Conservation (phyloP, 2,113 vertebrate species). For the Lepus europaeus region DNA sequence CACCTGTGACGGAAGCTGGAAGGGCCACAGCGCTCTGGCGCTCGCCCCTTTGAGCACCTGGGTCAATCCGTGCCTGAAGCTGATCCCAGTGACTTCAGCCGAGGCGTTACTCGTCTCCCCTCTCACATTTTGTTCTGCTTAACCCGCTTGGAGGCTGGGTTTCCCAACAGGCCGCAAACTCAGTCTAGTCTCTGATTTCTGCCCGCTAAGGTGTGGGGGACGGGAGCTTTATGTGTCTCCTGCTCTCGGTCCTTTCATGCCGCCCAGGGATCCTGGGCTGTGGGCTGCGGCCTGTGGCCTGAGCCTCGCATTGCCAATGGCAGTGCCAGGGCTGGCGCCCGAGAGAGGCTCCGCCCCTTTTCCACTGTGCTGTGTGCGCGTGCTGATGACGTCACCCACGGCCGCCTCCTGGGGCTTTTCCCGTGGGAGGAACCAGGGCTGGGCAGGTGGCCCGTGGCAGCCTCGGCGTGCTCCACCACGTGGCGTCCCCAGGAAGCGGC, state of each 20-base stretch:
- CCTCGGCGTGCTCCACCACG: too few species aligned
- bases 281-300: too few species aligned
- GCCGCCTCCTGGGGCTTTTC: too few species aligned
- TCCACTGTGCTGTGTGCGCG: too few species aligned
- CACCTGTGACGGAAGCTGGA: background rate
- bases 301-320: too few species aligned
- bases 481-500: too few species aligned
- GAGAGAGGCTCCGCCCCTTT: too few species aligned
- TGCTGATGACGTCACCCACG: too few species aligned
- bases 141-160: background rate
- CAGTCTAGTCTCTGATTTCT: background rate
- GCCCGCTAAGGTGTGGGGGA: background rate
- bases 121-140: background rate
- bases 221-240: background rate
- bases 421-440: too few species aligned
- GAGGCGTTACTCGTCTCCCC: background rate
- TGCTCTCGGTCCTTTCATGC: background rate
- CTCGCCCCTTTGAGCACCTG: background rate
- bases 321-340: too few species aligned
- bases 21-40: background rate
- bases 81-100: background rate
- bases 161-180: background rate
- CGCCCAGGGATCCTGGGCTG: background rate
- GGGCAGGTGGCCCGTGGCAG: too few species aligned
- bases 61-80: constrained; percentile 53